Conservation (phyloP, 2,888 invertebrate genomes). For the Caenorhabditis zanzibari region DNA sequence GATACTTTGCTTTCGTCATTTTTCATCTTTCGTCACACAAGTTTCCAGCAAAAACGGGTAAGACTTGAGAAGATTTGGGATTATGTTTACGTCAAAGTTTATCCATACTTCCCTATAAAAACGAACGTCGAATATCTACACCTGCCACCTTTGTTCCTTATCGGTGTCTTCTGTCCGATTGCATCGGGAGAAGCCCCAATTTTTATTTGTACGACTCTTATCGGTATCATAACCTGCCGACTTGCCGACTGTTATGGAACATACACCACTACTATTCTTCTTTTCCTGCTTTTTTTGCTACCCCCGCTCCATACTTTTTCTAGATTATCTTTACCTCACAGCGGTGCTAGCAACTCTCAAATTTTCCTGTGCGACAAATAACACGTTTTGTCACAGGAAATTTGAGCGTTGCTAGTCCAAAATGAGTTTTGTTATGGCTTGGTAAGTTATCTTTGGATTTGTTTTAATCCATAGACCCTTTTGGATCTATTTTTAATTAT, state of each 20-base stretch:
- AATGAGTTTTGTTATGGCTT: background rate
- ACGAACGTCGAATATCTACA: conserved; percentile 23
- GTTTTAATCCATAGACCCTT: no score
- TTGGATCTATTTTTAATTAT: background rate
- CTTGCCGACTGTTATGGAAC: background rate
- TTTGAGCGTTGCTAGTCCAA: conserved; percentile 56
- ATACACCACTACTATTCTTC: conserved; percentile 5
- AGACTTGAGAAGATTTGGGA: conserved; percentile 28
- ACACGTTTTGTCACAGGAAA: conserved; percentile 50
- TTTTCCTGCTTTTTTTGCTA: background rate
- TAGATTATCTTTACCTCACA: background rate
- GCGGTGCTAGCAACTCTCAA: conserved; percentile 27
- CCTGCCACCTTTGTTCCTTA: conserved; percentile 15
- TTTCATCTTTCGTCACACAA: conserved; percentile 39
- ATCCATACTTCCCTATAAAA: conserved; percentile 45
- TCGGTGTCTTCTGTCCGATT: background rate
- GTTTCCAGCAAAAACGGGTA: conserved; percentile 6
- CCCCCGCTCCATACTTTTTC: background rate
- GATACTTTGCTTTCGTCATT: conserved; percentile 27
- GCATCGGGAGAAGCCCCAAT: conserved; percentile 5
- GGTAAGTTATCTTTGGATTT: background rate
- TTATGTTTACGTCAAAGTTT: conserved; percentile 41
- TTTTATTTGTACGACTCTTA: conserved; percentile 23
- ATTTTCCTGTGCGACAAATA: conserved; percentile 47
- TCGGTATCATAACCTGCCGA: conserved; percentile 11